Base-by-base conservation (phyloP, 2,888 invertebrate species). In the Eustalomyia histrio region DNA sequence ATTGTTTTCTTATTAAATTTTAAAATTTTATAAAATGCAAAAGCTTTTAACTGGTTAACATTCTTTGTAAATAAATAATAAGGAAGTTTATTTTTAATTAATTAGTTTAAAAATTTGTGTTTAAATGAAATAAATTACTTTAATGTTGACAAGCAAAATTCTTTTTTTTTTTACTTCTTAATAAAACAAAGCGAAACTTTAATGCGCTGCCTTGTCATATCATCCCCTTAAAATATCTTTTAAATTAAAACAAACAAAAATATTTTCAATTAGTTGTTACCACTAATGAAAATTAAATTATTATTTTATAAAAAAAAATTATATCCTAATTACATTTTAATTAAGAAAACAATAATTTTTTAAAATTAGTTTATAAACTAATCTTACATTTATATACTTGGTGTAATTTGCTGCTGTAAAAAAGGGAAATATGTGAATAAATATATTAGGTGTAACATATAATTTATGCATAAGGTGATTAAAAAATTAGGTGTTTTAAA, bases 331-430 rank as follows among this genome's bases (percentile, higher is more conserved):
- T 14, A 39, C 12, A 39, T 39, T 4, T 39, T 39, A 39, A 39
- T 1, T 39, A 39, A 39, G 39, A 39, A 12, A 17, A 18, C 60
- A 17, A 29, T 39, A 12, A 18, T 17, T 60, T 35, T 58, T 16
- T n/a, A 33, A 55, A 29, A 55, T 55, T 55, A 24, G 8, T 55
- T 55, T 24, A 24, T 55, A 55, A 24, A 55, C 12, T 47, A 47
- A n/a, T 47, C 43, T 47, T 2, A 14, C 14, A n/a, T 47, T 55
- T 18, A 16, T 39, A 39, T 18, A n/a, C 12, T 50, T 63, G 63
- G 29, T 64, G 52, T 64, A 50, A 52, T 64, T 64, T 64, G 64
- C 64, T 64, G 43, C 47, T 50, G 16, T 24, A 14, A 33, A 1
- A 52, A 64, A n/a, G n/a, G n/a, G n/a, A 16, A 64, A 43, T 21